These are phyloP conservation scores for Epirrhoe alternata DNA, from an alignment of 2,888 invertebrate species.

Conservation along the genomic window DNA sequence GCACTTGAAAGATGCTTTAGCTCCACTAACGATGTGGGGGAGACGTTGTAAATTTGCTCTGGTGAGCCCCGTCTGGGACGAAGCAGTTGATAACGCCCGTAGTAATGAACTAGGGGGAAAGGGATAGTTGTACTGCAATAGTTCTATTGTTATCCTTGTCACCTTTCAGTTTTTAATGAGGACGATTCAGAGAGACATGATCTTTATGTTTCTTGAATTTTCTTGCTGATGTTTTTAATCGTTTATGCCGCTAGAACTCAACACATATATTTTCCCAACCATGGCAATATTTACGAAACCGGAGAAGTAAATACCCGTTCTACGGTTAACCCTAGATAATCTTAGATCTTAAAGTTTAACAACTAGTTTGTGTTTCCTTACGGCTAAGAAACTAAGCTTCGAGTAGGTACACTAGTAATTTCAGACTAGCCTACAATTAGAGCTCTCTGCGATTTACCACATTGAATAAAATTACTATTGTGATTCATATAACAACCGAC, in stretches of 20 bases:
- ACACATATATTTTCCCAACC: slow-evolving; percentile 1
- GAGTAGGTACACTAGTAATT: slow-evolving; percentile 12
- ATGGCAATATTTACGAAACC: slow-evolving; percentile 4
- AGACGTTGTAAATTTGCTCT: slow-evolving; percentile 51
- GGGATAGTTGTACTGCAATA: slow-evolving; percentile 17
- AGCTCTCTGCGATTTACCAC: slow-evolving; percentile 15
- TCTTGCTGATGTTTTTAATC: background rate
- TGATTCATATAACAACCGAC: slow-evolving; percentile 6
- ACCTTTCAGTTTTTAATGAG: slow-evolving; percentile 16
- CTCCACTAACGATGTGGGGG: slow-evolving; percentile 61
- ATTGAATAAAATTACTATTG: slow-evolving; percentile 18
- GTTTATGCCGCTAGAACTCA: background rate
- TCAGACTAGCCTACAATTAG: slow-evolving; percentile 10
- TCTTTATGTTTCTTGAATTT: background rate
- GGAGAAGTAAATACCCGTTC: background rate
- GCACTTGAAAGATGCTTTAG: slow-evolving; percentile 57
- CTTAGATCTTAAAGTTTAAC: slow-evolving; percentile 16
- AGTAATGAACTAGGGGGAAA: slow-evolving; percentile 32
- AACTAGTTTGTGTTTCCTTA: slow-evolving; percentile 11
- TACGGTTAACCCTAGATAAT: slow-evolving; percentile 7
- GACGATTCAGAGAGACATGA: background rate
- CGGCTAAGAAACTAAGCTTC: slow-evolving; percentile 12
- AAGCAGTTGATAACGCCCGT: slow-evolving; percentile 26
- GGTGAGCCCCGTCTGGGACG: slow-evolving; percentile 37
- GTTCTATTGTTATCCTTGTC: slow-evolving; percentile 16